These are phyloP conservation scores for Aphaenogaster floridana DNA, from an alignment of 1,140 invertebrate species.

Conservation along the genomic window DNA sequence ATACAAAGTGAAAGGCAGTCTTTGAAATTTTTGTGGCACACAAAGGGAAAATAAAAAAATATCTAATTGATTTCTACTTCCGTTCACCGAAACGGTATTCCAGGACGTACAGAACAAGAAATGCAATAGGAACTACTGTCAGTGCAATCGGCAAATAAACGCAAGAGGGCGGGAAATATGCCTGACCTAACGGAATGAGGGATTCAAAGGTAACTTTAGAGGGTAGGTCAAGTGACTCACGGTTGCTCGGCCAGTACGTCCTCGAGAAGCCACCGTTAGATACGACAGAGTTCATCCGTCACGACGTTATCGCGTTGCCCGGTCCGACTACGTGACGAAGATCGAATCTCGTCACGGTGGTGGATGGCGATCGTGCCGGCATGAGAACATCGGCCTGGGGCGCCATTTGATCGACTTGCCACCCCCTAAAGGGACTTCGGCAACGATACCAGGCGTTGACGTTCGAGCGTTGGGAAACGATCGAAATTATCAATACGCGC, in stretches of 20 bases:
- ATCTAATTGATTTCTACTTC: background rate
- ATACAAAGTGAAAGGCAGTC: background rate
- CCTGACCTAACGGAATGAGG: constrained; percentile 17
- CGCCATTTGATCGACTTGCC: constrained; percentile 63
- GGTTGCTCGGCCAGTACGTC: constrained; percentile 21
- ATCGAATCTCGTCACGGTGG: constrained; percentile 65
- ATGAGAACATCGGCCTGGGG: constrained; percentile 61
- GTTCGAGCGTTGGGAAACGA: constrained; percentile 31
- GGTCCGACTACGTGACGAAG: constrained; percentile 62
- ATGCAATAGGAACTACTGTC: constrained; percentile 32
- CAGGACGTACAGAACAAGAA: background rate
- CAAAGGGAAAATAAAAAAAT: background rate
- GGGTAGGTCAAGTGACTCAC: constrained; percentile 44
- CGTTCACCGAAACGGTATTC: background rate
- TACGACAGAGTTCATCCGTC: constrained; percentile 58
- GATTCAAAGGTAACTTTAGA: constrained; percentile 50
- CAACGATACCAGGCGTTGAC: constrained; percentile 32
- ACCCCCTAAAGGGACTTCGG: constrained; percentile 15
- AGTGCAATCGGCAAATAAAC: constrained; percentile 27
- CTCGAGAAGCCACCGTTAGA: constrained; percentile 48
- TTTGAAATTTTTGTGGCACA: background rate
- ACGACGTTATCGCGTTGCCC: constrained; percentile 64
- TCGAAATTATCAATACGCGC: constrained; percentile 42
- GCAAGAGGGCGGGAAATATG: constrained; percentile 26
- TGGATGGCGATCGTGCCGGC: constrained; percentile 42